These are phyloP conservation scores for Monochamus saltuarius DNA, from an alignment of 1,140 invertebrate genomes.

Conservation along the genomic window DNA sequence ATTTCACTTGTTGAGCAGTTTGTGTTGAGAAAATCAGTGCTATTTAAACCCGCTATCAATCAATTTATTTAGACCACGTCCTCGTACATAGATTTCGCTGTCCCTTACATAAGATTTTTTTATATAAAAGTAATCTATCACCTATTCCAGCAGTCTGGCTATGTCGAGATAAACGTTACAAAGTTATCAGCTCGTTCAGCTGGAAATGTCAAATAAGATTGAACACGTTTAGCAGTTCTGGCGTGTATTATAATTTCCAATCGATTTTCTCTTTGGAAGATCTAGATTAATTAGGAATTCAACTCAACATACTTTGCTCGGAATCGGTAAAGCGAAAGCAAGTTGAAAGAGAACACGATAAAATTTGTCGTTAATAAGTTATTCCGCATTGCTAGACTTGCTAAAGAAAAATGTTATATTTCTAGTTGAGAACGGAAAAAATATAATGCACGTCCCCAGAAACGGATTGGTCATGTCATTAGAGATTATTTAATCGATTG, in stretches of 20 bases:
- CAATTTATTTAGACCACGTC: neutral
- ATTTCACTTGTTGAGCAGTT: neutral
- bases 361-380: slow-evolving; percentile 1
- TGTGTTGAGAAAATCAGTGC: neutral
- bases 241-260: slow-evolving; percentile 7
- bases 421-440: no score
- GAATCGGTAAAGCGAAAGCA: no score
- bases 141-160: neutral
- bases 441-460: no score
- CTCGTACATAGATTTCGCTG: neutral
- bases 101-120: neutral
- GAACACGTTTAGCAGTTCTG: neutral
- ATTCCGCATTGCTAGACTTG: neutral
- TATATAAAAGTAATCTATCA: slow-evolving; percentile 5
- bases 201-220: slow-evolving; percentile 12
- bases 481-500: no score
- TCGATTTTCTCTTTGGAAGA: neutral
- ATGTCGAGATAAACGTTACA: neutral
- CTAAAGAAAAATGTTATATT: no score
- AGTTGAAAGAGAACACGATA: no score
- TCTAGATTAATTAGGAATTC: no score
- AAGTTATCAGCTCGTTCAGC: slow-evolving; percentile 1
- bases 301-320: no score
- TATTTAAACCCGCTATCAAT: neutral
- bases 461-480: no score